phyloP scores from a whole-genome alignment of 2,888 invertebrate species.

The Drosophila longiperda region DNA sequence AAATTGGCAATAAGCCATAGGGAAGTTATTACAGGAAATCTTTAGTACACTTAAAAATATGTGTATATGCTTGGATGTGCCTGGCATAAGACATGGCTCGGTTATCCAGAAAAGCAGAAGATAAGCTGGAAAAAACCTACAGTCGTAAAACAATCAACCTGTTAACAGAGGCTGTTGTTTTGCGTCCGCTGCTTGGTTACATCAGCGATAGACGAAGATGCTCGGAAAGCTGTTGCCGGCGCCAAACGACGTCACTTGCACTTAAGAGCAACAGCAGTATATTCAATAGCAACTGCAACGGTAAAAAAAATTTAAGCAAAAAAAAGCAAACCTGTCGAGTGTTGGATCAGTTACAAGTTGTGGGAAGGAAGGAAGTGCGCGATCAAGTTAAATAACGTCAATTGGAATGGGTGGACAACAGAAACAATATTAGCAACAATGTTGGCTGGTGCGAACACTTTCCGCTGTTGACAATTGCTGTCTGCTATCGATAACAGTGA shows the following conservation, averaged over 20 bases:
- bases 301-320: not conserved
- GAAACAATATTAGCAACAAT: not conserved
- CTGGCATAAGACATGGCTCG: slow-evolving; percentile 10
- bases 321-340: slow-evolving; percentile 54
- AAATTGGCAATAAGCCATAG: slow-evolving; percentile 15
- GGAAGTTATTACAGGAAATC: slow-evolving; percentile 42
- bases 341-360: slow-evolving; percentile 19
- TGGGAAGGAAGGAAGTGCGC: slow-evolving; percentile 60
- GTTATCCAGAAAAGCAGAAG: slow-evolving; percentile 7
- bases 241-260: slow-evolving; percentile 40
- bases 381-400: slow-evolving; percentile 64
- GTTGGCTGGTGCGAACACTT: slow-evolving; percentile 20
- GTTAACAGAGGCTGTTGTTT: slow-evolving; percentile 37
- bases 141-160: slow-evolving; percentile 42
- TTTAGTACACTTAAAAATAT: slow-evolving; percentile 29
- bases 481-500: slow-evolving; percentile 8
- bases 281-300: not conserved
- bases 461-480: slow-evolving; percentile 1
- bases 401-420: slow-evolving; percentile 44
- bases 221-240: slow-evolving; percentile 51
- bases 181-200: slow-evolving; percentile 38
- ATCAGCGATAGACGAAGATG: slow-evolving; percentile 69
- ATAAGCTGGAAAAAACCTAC: slow-evolving; percentile 41
- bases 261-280: slow-evolving; percentile 5
- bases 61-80: slow-evolving; percentile 3